These are phyloP conservation scores for Corynorhinus townsendii DNA, from an alignment of 2,113 vertebrate genomes.

Conservation along the genomic window DNA sequence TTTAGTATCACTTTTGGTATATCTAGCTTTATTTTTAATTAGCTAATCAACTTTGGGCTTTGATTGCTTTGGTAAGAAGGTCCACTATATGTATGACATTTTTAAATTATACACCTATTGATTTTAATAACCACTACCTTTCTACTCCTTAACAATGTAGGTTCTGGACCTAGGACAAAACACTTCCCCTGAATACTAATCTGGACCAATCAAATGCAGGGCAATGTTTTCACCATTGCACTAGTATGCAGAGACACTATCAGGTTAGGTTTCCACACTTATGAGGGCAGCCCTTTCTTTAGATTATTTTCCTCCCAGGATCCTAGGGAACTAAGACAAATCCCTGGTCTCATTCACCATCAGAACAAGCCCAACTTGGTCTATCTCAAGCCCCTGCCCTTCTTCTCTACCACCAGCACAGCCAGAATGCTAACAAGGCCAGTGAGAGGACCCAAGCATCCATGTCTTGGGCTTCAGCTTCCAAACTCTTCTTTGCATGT, in stretches of 20 bases:
- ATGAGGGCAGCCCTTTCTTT: background rate
- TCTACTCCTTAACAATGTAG: background rate
- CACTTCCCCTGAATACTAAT: background rate
- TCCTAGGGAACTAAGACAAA: background rate
- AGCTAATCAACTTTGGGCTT: background rate
- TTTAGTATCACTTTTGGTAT: background rate
- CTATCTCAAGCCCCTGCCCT: background rate
- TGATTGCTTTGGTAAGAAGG: background rate
- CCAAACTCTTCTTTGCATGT: background rate
- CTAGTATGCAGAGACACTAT: background rate
- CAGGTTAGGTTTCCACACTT: background rate
- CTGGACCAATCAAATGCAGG: background rate
- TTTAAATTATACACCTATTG: background rate
- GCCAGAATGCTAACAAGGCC: background rate
- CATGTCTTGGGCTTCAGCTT: background rate
- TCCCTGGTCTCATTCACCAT: background rate
- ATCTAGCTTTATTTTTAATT: background rate
- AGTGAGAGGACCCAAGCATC: background rate
- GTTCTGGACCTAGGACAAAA: background rate
- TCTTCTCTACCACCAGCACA: background rate
- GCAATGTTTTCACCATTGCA: background rate
- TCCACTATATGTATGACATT: background rate
- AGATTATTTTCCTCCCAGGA: background rate
- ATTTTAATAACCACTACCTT: background rate
- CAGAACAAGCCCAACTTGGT: background rate